Percentiles rank a stretch among this genome's conserved stretches.
Conservation (phyloP, 2,113 vertebrate genomes). For the Lasiurus borealis region DNA sequence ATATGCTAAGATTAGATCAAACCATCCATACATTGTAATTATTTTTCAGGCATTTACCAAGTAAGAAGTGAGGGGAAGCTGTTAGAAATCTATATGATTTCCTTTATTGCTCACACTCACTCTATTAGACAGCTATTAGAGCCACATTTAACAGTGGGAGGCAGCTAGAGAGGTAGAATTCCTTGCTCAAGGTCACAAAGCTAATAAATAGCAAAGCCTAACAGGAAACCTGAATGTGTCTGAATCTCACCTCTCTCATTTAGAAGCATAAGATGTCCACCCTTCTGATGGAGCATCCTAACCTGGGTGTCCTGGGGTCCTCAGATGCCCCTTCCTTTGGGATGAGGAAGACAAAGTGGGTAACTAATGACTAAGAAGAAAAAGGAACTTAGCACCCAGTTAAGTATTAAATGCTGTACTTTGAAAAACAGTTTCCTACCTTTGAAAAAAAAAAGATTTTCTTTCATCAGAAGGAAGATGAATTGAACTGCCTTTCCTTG, state of each 20-base stretch:
- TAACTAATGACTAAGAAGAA: not conserved
- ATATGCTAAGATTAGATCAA: not conserved
- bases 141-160: not conserved
- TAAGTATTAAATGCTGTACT: not conserved
- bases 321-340: not conserved
- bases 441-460: constrained; percentile 17
- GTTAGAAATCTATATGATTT: not conserved
- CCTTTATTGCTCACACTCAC: not conserved
- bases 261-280: not conserved
- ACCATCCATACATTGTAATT: not conserved
- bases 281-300: not conserved
- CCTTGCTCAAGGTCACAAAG: not conserved
- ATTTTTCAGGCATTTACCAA: not conserved
- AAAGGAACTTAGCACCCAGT: not conserved
- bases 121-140: not conserved
- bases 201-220: not conserved
- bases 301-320: not conserved
- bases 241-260: not conserved
- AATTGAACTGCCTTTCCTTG: constrained; percentile 50
- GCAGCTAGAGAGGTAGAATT: not conserved
- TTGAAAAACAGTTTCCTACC: not conserved
- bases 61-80: not conserved
- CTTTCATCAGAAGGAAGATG: constrained; percentile 44
- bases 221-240: not conserved
- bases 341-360: not conserved